Percentiles rank a stretch among this genome's conserved stretches.
phyloP scores from a whole-genome alignment of 2,113 vertebrate genomes.

The Caranx melampygus region DNA sequence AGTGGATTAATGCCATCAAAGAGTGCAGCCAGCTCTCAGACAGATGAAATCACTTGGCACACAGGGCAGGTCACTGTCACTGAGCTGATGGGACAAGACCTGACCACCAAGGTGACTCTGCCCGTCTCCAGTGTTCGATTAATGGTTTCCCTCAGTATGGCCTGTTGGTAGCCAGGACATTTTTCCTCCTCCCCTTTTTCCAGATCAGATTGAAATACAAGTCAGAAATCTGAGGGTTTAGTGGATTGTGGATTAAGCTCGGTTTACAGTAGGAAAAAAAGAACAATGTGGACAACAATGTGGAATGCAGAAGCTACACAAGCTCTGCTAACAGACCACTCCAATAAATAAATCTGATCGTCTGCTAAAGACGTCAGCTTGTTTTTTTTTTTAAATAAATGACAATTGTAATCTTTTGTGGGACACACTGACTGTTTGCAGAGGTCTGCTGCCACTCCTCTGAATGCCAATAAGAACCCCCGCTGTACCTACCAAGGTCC shows the following conservation, averaged over 20 bases:
- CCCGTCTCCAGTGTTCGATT: conserved; percentile 20
- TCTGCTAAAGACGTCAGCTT: background rate
- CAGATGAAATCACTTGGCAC: conserved; percentile 53
- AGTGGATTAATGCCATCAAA: conserved; percentile 54
- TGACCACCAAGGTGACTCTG: conserved; percentile 57
- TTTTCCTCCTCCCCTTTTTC: conserved; percentile 31
- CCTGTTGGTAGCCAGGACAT: conserved; percentile 26
- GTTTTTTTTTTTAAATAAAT: conserved; percentile 24
- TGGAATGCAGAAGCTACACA: conserved; percentile 8
- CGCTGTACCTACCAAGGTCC: conserved; percentile 39
- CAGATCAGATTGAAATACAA: conserved; percentile 74
- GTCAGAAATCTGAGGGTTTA: conserved; percentile 74
- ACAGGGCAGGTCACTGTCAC: conserved; percentile 28
- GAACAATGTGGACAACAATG: conserved; percentile 54
- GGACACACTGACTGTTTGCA: conserved; percentile 29
- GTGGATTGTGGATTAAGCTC: conserved; percentile 77
- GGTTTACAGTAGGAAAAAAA: conserved; percentile 62
- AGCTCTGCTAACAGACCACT: conserved; percentile 27
- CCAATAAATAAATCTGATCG: conserved; percentile 25
- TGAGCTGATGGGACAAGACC: conserved; percentile 49
- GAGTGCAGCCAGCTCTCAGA: conserved; percentile 46
- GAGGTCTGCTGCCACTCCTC: conserved; percentile 48
- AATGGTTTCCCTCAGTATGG: conserved; percentile 33
- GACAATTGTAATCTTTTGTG: conserved; percentile 34
- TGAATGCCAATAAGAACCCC: conserved; percentile 49